phyloP scores from a whole-genome alignment of 2,888 invertebrate species.

The Aricia artaxerxes region DNA sequence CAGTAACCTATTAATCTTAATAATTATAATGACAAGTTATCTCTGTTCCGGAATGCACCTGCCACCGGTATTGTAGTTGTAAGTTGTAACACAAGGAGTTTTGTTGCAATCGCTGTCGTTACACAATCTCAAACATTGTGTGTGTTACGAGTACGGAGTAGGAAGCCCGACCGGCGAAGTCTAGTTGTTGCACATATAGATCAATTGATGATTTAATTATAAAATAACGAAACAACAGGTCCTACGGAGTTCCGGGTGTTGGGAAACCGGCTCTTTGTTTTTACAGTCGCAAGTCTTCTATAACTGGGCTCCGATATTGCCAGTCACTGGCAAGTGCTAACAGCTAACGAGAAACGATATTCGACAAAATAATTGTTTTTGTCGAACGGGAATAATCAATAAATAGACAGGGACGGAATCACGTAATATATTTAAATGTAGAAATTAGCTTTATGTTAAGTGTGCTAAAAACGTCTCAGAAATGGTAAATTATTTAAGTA shows the following conservation, averaged over 20 bases:
- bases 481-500: too few relatives aligned
- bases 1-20: background rate
- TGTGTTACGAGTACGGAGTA: background rate
- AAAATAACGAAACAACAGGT: constrained; percentile 27
- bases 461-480: too few relatives aligned
- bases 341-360: background rate
- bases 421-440: too few relatives aligned
- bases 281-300: background rate
- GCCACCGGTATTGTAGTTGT: background rate
- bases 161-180: constrained; percentile 18
- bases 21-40: background rate
- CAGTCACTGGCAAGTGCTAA: background rate
- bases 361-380: background rate
- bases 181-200: constrained; percentile 26
- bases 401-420: too few relatives aligned
- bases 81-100: background rate
- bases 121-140: constrained; percentile 24
- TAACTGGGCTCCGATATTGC: background rate
- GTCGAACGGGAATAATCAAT: too few relatives aligned
- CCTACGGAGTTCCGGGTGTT: constrained; percentile 8
- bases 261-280: constrained; percentile 17
- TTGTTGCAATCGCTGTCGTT: constrained; percentile 14
- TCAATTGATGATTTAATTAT: constrained; percentile 28
- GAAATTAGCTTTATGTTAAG: too few relatives aligned
- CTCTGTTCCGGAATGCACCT: background rate